Evolutionary conservation across 2,113 vertebrate species (phyloP), one percentile per base, ranked within the genome.

Genomic region (Excalfactoria chinensis): DNA sequence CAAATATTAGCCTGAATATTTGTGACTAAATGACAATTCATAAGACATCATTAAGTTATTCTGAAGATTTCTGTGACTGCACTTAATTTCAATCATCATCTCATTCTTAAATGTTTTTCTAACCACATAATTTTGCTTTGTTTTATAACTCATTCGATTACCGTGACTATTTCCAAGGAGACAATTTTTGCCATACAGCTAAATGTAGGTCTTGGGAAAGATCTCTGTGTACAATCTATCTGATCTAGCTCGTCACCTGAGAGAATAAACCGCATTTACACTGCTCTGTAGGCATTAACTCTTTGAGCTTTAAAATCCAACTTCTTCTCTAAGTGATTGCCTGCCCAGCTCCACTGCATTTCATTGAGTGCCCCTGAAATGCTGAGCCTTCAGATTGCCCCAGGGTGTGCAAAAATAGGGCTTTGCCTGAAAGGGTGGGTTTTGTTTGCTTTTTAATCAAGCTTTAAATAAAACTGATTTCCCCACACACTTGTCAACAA

Each of bases 171-270:
- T 94, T 51, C 55, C 32, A 66, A 76, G 73, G 66, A 60, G 51
- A 67, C 71, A 84, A 19, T 83, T 93, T 86, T 88, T 84, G 77
- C 46, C 77, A 86, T 26, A 20, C 44, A 69, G 48, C 75, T 96
- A 93, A 88, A 92, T 1, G 19, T 55, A 82, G 55, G 66, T 84
- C 58, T 90, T 14, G 2, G 62, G 34, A 22, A 86, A 80, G 91
- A 64, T 77, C 56, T 84, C 79, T 89, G 19, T 59, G 32, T 90
- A 60, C 70, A 89, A 92, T 79, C 89, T 92, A 56, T 16, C 72
- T 95, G 85, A 95, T 88, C 91, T 93, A 66, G 62, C 77, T 88
- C 37, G 2, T 92, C 93, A 95, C 93, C 92, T 89, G 93, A 93
- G 90, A 93, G 86, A 74, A 95, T 92, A 79, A 90, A 85, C 53